Evolutionary conservation across 2,797 vertebrate genomes (phyloP), one percentile per base, ranked within the genome.

Genomic region (Chelonia mydas): DNA sequence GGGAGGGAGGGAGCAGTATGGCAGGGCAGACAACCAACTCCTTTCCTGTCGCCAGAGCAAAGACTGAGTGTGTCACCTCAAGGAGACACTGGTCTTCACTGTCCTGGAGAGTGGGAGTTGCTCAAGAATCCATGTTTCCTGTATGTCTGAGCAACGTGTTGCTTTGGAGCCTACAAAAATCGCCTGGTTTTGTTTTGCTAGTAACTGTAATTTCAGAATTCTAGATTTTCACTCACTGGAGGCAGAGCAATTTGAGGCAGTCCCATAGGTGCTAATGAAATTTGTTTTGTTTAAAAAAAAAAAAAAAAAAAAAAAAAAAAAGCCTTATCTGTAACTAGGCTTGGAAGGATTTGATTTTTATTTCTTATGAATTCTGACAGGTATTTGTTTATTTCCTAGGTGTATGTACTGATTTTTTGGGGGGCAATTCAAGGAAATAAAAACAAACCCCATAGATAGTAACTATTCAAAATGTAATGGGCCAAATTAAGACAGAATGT

Each of bases 161-260:
- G 81, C 88, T 95, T 57, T 31, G 83, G 76, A 96, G 87, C 86
- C 90, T 81, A 45, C 50, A 54, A 79, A 33, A 81, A 89, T 57
- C 90, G 86, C 76, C 54, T 57, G 45, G 1, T 41, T 76, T 85
- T 83, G 37, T 41, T 84, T 79, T 21, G 23, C 72, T 61, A 13
- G 19, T 41, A 68, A 49, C 23, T 65, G 2, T 5, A 6, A 59
- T 61, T 89, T 74, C 49, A 57, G 87, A 88, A n/a, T 83, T 19
- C 0, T 3, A 4, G 1, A 11, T 74, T 77, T 12, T 19, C 23
- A 0, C 7, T 49, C 82, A 19, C 3, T 4, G 3, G 65, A 88
- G 23, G 45, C 1, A 1, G 59, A 83, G 16, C n/a, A 37, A 51
- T 83, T 81, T 78, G 47, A 76, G 81, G 45, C 7, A 3, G 74